Conservation (phyloP, 1,140 invertebrate genomes). For the Trichonephila inaurata region DNA sequence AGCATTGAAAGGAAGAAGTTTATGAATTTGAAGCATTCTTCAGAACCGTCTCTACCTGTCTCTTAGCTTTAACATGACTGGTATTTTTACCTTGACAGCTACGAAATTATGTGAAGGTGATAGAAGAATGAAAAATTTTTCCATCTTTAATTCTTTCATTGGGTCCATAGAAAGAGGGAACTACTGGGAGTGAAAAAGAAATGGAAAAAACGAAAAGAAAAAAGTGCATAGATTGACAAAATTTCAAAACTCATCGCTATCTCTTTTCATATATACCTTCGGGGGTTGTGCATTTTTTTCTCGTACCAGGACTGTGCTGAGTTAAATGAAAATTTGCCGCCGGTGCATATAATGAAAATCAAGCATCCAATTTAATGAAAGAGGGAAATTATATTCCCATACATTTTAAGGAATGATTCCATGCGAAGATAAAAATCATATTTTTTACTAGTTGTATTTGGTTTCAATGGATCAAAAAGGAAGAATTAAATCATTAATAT, state of each 20-base stretch:
- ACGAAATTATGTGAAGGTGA: constrained; percentile 34
- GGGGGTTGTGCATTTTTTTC: not conserved
- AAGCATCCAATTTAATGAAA: constrained; percentile 27
- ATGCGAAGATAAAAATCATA: not conserved
- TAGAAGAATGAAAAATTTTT: constrained; percentile 59
- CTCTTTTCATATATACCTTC: constrained; percentile 49
- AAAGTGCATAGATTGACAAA: constrained; percentile 39
- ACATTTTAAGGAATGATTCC: not conserved
- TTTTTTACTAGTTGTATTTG: not conserved
- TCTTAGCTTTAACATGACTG: constrained; percentile 4
- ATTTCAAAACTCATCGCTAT: constrained; percentile 30
- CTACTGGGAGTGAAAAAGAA: constrained; percentile 14
- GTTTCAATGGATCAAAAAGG: not conserved
- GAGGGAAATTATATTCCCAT: not conserved
- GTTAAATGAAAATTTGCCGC: constrained; percentile 62
- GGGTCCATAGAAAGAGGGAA: not conserved
- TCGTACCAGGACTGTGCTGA: not conserved
- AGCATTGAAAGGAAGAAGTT: constrained; percentile 45
- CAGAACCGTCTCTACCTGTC: not conserved
- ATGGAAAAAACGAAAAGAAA: not conserved
- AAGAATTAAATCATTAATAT: not conserved
- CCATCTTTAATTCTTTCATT: constrained; percentile 68
- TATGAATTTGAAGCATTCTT: constrained; percentile 5
- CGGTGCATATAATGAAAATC: constrained; percentile 30
- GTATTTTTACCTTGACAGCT: constrained; percentile 58